Percentiles rank a stretch among this genome's conserved stretches.
Conservation (phyloP, 1,140 invertebrate genomes). For the Uloborus diversus region DNA sequence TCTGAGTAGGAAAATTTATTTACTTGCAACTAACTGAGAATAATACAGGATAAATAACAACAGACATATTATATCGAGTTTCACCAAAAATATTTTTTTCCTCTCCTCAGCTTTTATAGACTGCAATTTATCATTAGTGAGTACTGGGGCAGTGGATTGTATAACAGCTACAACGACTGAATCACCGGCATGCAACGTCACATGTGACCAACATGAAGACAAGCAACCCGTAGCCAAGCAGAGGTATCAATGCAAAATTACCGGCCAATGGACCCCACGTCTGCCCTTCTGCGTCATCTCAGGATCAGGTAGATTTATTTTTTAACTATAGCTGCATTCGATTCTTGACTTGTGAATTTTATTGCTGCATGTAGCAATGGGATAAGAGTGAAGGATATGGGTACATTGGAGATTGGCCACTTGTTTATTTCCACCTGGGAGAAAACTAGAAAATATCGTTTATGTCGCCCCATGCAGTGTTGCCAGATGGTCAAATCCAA, state of each 20-base stretch:
- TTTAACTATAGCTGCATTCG: neutral
- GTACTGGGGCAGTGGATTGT: constrained; percentile 10
- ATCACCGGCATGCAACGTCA: neutral
- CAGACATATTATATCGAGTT: no score
- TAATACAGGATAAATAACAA: no score
- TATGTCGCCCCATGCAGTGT: no score
- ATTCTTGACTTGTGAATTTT: neutral
- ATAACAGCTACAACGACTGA: constrained; percentile 4
- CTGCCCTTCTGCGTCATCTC: constrained; percentile 16
- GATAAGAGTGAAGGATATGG: no score
- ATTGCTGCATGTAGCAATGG: neutral
- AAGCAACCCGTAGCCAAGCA: neutral
- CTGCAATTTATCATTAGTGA: neutral
- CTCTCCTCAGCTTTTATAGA: constrained; percentile 23
- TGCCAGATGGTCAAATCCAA: no score
- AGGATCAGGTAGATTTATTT: constrained; percentile 27
- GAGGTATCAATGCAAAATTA: neutral
- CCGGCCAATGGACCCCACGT: neutral
- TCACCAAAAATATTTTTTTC: neutral
- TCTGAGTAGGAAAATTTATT: no score
- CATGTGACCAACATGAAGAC: constrained; percentile 7
- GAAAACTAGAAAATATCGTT: no score
- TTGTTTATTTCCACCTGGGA: no score
- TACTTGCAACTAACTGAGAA: no score
- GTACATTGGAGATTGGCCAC: no score